phyloP scores from a whole-genome alignment of 2,113 vertebrate genomes.

The Ornithorhynchus anatinus region DNA sequence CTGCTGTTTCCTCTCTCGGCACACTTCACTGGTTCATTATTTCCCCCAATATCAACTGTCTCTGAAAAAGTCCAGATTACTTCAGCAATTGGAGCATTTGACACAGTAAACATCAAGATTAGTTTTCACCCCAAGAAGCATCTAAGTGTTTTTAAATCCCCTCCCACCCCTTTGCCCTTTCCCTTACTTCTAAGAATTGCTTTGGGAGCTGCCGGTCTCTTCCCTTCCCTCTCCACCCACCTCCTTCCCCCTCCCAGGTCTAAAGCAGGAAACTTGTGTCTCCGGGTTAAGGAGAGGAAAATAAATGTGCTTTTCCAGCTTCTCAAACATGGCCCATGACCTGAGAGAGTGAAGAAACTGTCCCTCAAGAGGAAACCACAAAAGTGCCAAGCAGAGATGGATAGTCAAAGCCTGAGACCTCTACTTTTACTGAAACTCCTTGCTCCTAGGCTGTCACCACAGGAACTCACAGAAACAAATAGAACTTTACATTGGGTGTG shows the following conservation, averaged over 20 bases:
- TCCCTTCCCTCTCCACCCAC: too few relatives aligned
- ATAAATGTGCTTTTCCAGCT: constrained; percentile 57
- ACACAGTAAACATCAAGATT: not conserved
- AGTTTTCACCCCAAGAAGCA: constrained; percentile 17
- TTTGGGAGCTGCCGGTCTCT: not conserved
- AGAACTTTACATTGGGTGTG: not conserved
- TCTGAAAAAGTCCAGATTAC: constrained; percentile 14
- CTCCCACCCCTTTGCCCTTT: not conserved
- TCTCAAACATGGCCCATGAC: constrained; percentile 37
- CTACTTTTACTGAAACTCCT: not conserved
- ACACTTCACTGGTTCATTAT: not conserved
- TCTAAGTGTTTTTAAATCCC: not conserved
- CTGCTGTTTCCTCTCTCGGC: not conserved
- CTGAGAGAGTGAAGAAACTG: constrained; percentile 25
- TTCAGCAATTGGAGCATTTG: constrained; percentile 15
- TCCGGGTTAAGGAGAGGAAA: constrained; percentile 49
- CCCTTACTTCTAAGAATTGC: not conserved
- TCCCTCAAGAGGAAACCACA: constrained; percentile 61
- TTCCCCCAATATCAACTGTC: constrained; percentile 22
- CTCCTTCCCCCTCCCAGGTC: constrained; percentile 8
- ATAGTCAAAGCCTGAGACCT: constrained; percentile 12
- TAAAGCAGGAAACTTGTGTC: constrained; percentile 35
- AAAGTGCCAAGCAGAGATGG: constrained; percentile 48
- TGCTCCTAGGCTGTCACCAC: not conserved
- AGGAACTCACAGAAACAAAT: not conserved